phyloP scores from a whole-genome alignment of 23 tunicate genomes.

The Ascidia mentula region DNA sequence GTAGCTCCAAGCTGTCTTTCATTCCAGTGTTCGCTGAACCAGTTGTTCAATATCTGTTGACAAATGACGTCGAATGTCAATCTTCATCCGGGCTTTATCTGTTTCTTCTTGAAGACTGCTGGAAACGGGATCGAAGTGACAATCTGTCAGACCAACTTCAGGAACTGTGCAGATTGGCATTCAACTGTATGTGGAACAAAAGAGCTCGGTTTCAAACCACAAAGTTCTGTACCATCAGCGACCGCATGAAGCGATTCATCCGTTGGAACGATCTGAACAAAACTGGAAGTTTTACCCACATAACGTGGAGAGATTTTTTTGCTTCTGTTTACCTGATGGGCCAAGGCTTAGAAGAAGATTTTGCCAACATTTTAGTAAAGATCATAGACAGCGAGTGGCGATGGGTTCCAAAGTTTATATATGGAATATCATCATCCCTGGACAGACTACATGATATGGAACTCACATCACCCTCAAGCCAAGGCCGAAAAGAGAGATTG shows the following conservation, averaged over 20 bases:
- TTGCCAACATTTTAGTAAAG: not conserved
- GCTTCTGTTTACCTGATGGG: not conserved
- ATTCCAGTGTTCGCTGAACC: not conserved
- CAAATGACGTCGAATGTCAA: not conserved
- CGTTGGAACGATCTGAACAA: not conserved
- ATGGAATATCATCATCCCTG: not conserved
- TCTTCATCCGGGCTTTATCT: not conserved
- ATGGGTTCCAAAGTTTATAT: not conserved
- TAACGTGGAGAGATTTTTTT: not conserved
- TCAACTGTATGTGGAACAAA: not conserved
- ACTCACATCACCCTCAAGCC: not conserved
- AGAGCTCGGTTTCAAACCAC: not conserved
- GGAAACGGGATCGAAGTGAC: not conserved
- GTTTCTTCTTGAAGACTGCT: not conserved
- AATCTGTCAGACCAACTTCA: not conserved
- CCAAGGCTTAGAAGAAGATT: not conserved
- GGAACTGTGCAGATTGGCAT: not conserved
- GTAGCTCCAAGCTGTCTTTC: not conserved
- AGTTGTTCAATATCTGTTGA: not conserved
- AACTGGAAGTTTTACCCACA: not conserved
- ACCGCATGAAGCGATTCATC: not conserved
- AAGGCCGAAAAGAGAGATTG: not conserved
- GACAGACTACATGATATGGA: not conserved
- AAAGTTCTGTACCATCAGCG: not conserved
- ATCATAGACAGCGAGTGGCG: not conserved